Evolutionary conservation across 2,113 vertebrate genomes (phyloP).

Genomic region (Mus musculus): DNA sequence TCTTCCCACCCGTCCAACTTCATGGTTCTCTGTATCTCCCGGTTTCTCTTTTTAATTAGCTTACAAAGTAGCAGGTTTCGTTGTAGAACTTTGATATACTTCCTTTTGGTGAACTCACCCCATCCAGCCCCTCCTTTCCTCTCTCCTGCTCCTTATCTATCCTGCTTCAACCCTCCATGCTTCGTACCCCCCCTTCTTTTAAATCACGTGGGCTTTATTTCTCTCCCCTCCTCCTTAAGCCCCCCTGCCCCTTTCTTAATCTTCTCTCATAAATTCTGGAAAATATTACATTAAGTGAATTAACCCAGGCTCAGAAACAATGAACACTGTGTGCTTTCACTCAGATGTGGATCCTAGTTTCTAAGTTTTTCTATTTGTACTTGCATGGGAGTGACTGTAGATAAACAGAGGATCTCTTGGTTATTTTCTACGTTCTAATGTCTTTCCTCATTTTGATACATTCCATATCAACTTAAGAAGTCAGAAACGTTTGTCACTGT

Average conservation of each 20-base stretch:
- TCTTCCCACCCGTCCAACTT: background rate
- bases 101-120: background rate
- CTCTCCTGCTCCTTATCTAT: no score
- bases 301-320: background rate
- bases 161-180: no score
- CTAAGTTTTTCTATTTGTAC: background rate
- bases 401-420: background rate
- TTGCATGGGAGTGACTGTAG: no score
- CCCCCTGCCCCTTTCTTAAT: background rate
- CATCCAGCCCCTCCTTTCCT: background rate
- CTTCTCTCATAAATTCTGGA: background rate
- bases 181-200: background rate
- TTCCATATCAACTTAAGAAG: background rate
- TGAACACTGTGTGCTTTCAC: background rate
- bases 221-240: no score
- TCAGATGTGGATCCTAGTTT: background rate
- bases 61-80: background rate
- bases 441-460: background rate
- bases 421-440: background rate
- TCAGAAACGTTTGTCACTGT: background rate
- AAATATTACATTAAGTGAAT: background rate
- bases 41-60: background rate
- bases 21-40: background rate
- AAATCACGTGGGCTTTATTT: background rate
- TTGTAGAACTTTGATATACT: background rate